Evolutionary conservation across 1,140 invertebrate species (phyloP), one percentile per base, ranked within the genome.

Genomic region (Diachasma alloeum): DNA sequence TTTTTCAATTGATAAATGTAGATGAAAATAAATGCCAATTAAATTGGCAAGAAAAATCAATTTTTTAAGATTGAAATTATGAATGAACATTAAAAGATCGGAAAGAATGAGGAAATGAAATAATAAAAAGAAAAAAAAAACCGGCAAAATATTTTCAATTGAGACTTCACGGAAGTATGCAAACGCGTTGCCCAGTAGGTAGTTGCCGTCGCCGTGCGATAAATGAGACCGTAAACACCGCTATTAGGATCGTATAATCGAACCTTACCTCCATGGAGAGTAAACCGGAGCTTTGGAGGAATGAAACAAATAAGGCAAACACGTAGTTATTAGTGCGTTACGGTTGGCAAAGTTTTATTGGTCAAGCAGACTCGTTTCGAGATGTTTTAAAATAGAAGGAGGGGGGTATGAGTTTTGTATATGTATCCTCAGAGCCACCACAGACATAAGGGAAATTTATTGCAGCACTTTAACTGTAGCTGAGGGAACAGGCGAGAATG

Each of bases 281-380:
- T 6, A 37, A 59, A 36, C 24, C 24, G 59, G 59, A 19, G 24
- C 46, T 53, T 48, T 59, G 36, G 10, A 9, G n/a, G 22, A 31
- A 31, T 17, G 71, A 56, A 72, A 53, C 48, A 56, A 72, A 72
- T 72, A 72, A 72, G 71, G 46, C 71, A 36, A 26, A 63, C 22
- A 26, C 48, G 59, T 59, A 24, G 71, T 72, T 72, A 72, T 72
- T 72, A 72, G 71, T 72, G 71, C 71, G 71, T 72, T 72, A 72
- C 71, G 71, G 71, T 72, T 72, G 46, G 71, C 48, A 59, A 72
- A 72, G 46, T 72, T 72, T 72, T 72, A 59, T 37, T 72, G 48
- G 46, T 53, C 24, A 72, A 42, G 31, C 31, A 72, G 48, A 36
- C 69, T 71, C 69, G 69, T 71, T 71, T 44, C 19, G 8, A 22